phyloP scores from a whole-genome alignment of 2,113 vertebrate genomes.

The Cromileptes altivelis region DNA sequence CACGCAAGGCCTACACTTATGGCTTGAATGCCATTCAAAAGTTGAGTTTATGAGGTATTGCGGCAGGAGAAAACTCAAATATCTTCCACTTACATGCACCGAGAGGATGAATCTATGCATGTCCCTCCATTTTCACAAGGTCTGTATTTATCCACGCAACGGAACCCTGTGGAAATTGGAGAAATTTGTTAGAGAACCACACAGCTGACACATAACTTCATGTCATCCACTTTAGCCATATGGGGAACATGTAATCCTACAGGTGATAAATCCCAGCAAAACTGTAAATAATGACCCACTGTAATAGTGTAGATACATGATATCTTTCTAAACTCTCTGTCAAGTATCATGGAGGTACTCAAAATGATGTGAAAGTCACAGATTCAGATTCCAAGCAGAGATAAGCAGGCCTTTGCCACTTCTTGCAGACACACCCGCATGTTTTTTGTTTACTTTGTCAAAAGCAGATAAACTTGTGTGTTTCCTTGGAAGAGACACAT shows the following conservation, averaged over 20 bases:
- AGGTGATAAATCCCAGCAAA: not conserved
- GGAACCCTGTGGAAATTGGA: slow-evolving; percentile 79
- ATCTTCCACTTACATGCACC: slow-evolving; percentile 86
- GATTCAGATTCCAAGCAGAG: slow-evolving; percentile 3
- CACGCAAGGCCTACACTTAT: not conserved
- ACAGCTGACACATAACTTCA: not conserved
- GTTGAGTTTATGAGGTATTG: not conserved
- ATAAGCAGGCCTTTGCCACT: slow-evolving; percentile 36
- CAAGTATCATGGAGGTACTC: not conserved
- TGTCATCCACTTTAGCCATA: not conserved
- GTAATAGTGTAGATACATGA: not conserved
- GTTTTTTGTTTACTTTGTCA: slow-evolving; percentile 52
- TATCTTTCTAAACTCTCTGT: not conserved
- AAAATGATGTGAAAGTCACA: not conserved
- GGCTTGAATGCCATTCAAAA: slow-evolving; percentile 5
- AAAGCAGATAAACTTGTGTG: slow-evolving; percentile 47
- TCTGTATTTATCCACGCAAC: slow-evolving; percentile 81
- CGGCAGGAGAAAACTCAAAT: slow-evolving; percentile 3
- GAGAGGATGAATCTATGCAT: slow-evolving; percentile 81
- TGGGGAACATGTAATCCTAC: not conserved
- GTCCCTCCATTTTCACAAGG: slow-evolving; percentile 88
- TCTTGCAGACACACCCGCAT: slow-evolving; percentile 56
- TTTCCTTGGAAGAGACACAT: slow-evolving; percentile 25
- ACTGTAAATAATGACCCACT: not conserved
- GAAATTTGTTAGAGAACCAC: slow-evolving; percentile 57